Evolutionary conservation across 2,113 vertebrate species (phyloP).

Genomic region (Callorhinus ursinus): DNA sequence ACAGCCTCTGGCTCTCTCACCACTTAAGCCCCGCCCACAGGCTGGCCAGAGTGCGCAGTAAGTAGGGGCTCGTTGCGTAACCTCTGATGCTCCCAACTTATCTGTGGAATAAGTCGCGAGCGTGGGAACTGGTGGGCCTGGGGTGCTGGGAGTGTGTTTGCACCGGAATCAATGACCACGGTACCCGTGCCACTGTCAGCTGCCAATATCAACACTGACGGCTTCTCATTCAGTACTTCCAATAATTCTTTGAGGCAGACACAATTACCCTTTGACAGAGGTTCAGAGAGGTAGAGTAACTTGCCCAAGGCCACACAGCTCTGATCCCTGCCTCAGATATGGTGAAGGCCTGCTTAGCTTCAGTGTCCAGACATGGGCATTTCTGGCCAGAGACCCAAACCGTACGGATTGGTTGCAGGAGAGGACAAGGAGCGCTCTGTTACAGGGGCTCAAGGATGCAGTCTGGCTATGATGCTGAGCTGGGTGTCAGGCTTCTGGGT

Average conservation of each 20-base stretch:
- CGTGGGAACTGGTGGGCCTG: not conserved
- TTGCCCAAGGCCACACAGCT: conserved; percentile 2
- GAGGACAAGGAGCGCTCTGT: not conserved
- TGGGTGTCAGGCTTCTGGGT: not conserved
- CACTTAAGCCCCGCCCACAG: not conserved
- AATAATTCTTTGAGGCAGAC: conserved; percentile 25
- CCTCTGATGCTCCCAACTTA: not conserved
- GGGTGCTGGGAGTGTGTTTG: not conserved
- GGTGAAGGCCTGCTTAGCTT: not conserved
- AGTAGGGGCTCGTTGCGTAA: not conserved
- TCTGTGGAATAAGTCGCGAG: not conserved
- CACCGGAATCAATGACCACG: not conserved
- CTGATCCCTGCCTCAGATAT: not conserved
- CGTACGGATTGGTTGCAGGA: not conserved
- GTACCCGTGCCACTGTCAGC: not conserved
- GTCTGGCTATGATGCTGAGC: not conserved
- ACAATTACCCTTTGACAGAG: not conserved
- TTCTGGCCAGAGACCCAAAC: not conserved
- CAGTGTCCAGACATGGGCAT: not conserved
- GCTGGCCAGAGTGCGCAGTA: not conserved
- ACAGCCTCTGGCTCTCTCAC: not conserved
- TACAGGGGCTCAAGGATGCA: not conserved
- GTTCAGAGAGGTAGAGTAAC: conserved; percentile 31
- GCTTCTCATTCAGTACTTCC: conserved; percentile 11
- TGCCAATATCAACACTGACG: not conserved